phyloP scores from a whole-genome alignment of 2,113 vertebrate species.

The Mustelus asterias region DNA sequence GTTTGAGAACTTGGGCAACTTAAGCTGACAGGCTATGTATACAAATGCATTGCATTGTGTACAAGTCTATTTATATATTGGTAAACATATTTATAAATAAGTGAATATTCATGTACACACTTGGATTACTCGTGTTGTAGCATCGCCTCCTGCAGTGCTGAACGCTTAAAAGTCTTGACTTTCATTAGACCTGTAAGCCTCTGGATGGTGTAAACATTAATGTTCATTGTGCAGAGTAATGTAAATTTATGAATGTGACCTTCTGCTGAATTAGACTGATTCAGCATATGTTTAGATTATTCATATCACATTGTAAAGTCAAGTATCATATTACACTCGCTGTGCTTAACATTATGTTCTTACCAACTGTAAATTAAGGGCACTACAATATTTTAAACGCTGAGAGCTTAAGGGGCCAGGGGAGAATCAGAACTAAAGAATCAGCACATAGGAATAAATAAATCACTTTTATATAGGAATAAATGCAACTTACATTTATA shows the following conservation, averaged over 20 bases:
- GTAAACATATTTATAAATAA: background rate
- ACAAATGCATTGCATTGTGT: background rate
- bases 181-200: background rate
- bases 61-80: background rate
- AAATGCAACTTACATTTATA: background rate
- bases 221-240: constrained; percentile 5
- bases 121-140: background rate
- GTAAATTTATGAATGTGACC: constrained; percentile 15
- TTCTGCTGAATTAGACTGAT: background rate
- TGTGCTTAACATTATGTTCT: background rate
- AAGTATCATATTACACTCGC: background rate
- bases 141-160: background rate
- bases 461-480: background rate
- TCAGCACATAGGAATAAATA: background rate
- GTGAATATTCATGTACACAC: background rate
- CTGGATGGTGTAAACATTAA: background rate
- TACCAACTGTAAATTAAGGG: background rate
- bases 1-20: background rate
- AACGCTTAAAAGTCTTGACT: constrained; percentile 2
- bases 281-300: background rate
- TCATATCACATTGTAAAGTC: background rate
- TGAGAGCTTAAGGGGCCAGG: background rate
- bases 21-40: too few relatives aligned
- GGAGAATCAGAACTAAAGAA: background rate
- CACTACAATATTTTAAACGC: background rate